phyloP scores from a whole-genome alignment of 2,797 vertebrate genomes.

The Myotis vivesi region DNA sequence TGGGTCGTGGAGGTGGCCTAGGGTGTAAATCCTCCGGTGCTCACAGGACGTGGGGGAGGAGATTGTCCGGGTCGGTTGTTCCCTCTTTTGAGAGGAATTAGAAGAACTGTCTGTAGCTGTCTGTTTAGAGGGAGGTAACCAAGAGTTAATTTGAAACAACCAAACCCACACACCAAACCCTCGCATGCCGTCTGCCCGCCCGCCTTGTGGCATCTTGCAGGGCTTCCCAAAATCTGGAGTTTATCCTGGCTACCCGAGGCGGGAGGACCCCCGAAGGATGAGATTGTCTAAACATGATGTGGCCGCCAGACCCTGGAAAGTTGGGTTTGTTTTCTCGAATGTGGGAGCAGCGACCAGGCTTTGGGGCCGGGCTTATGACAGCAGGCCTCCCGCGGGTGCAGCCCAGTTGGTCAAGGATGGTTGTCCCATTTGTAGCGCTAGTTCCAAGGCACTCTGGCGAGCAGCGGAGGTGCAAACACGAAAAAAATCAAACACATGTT shows the following conservation, averaged over 20 bases:
- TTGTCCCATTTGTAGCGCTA: neutral
- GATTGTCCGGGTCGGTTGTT: conserved; percentile 90
- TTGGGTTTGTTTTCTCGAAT: neutral
- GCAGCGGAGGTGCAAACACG: neutral
- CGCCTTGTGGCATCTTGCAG: neutral
- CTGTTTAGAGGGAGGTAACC: conserved; percentile 82
- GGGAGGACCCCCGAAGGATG: neutral
- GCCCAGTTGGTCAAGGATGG: neutral
- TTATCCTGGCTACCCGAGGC: neutral
- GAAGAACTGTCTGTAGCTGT: conserved; percentile 98
- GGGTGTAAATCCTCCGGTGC: conserved; percentile 91
- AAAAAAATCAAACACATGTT: neutral
- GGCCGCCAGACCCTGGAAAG: neutral
- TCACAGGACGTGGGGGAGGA: conserved; percentile 93
- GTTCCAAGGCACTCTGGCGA: neutral
- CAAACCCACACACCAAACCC: neutral
- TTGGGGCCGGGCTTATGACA: neutral
- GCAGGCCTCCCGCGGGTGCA: neutral
- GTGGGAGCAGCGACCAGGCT: neutral
- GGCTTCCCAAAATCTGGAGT: neutral
- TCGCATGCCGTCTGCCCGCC: fast-evolving
- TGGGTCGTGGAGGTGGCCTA: conserved; percentile 91
- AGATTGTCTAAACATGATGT: neutral
- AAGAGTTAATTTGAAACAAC: neutral
- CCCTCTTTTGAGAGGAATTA: conserved; percentile 97